Percentiles rank a stretch among this genome's conserved stretches.
Evolutionary conservation across 2,797 vertebrate species (phyloP).

Genomic region (Chaunax sp.): DNA sequence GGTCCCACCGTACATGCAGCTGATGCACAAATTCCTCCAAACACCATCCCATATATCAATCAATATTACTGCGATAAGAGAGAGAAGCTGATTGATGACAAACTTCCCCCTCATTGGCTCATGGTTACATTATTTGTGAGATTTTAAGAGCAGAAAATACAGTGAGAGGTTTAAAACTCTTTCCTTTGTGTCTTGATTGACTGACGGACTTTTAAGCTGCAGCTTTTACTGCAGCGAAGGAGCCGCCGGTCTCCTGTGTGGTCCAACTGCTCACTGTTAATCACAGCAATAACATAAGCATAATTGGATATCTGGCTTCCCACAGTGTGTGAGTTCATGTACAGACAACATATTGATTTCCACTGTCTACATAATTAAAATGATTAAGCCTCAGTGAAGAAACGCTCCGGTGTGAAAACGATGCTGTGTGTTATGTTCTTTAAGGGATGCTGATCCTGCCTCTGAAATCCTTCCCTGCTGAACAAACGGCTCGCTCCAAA

Average conservation of each 20-base stretch:
- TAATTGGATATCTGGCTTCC: constrained; percentile 73
- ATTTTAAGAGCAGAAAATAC: too few relatives aligned
- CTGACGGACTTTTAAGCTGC: constrained; percentile 2
- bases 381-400: constrained; percentile 67
- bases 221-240: constrained; percentile 16
- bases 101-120: too few relatives aligned
- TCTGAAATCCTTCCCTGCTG: constrained; percentile 39
- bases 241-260: constrained; percentile 36
- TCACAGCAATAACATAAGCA: constrained; percentile 65
- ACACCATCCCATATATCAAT: too few relatives aligned
- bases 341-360: constrained; percentile 74
- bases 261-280: constrained; percentile 60
- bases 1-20: too few relatives aligned
- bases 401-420: constrained; percentile 50
- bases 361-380: constrained; percentile 71
- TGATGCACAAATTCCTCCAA: too few relatives aligned
- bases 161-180: neutral
- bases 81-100: too few relatives aligned
- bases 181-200: neutral
- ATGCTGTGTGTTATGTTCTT: constrained; percentile 46
- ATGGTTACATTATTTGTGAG: too few relatives aligned
- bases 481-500: constrained; percentile 47
- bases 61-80: too few relatives aligned
- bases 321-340: constrained; percentile 51
- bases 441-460: constrained; percentile 15